These are phyloP conservation scores for Delia radicum DNA, from an alignment of 1,140 invertebrate species.

Conservation along the genomic window DNA sequence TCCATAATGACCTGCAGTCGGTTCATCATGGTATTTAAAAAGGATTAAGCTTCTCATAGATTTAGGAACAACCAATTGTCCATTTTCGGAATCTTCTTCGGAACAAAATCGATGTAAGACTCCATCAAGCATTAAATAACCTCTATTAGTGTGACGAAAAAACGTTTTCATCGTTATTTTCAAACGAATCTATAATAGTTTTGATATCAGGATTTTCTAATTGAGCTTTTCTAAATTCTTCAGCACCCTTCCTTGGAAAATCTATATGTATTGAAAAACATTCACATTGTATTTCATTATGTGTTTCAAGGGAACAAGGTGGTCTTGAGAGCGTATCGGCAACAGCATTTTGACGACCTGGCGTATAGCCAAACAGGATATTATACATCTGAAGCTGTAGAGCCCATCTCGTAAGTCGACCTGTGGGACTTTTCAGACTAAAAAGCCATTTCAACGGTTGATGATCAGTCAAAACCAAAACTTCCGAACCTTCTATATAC, in stretches of 20 bases:
- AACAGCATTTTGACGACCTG: neutral
- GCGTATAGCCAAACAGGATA: neutral
- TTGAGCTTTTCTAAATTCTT: neutral
- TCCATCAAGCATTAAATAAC: neutral
- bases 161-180: neutral
- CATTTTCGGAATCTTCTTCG: neutral
- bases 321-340: neutral
- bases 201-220: neutral
- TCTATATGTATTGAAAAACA: neutral
- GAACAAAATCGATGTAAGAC: neutral
- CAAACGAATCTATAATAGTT: neutral
- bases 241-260: neutral
- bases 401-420: constrained; percentile 56
- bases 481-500: constrained; percentile 48
- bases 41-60: no score
- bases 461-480: constrained; percentile 58
- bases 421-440: constrained; percentile 52
- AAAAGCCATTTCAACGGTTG: constrained; percentile 58
- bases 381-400: constrained; percentile 55
- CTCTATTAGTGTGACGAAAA: neutral
- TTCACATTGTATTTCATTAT: neutral
- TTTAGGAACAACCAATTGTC: no score
- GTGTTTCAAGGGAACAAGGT: neutral
- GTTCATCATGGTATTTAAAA: no score
- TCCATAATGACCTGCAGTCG: constrained; percentile 37